Conservation (phyloP, 2,888 invertebrate genomes). For the Tribolium freemani region DNA sequence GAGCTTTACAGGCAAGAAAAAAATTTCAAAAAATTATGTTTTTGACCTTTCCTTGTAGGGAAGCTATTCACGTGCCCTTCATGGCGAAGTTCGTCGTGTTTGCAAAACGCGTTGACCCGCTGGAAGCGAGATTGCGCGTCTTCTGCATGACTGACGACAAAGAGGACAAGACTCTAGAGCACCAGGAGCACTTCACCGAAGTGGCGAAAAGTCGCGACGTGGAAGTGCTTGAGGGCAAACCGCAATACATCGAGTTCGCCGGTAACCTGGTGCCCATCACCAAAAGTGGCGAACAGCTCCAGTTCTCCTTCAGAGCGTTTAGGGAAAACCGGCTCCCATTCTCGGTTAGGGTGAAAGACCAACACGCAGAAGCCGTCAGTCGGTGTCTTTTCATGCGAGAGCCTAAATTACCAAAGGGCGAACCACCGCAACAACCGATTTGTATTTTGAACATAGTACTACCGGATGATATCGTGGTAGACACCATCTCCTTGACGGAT, state of each 20-base stretch:
- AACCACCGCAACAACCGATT: conserved; percentile 90
- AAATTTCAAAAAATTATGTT: background rate
- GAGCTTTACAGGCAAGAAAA: conserved; percentile 91
- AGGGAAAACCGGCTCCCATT: conserved; percentile 97
- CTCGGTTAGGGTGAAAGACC: conserved; percentile 93
- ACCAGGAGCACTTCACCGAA: conserved; percentile 95
- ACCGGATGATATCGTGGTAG: conserved; percentile 86
- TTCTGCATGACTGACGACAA: conserved; percentile 99
- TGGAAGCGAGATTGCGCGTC: conserved; percentile 92
- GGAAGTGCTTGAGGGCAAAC: conserved; percentile 94
- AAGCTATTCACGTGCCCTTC: conserved; percentile 98
- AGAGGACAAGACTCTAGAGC: conserved; percentile 98
- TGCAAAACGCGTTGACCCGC: conserved; percentile 93
- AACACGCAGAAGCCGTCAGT: conserved; percentile 91
- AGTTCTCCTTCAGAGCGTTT: conserved; percentile 95
- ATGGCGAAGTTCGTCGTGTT: conserved; percentile 99
- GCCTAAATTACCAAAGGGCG: conserved; percentile 84
- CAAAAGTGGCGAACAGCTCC: conserved; percentile 96
- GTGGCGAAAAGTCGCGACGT: conserved; percentile 98
- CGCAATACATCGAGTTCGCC: conserved; percentile 95
- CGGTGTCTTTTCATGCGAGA: conserved; percentile 98
- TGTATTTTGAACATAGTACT: conserved; percentile 97
- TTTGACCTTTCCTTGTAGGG: conserved; percentile 71
- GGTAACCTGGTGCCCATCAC: conserved; percentile 97
- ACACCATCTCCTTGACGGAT: conserved; percentile 70